Evolutionary conservation across 2,113 vertebrate species (phyloP).

Genomic region (Motacilla tschutschensis): DNA sequence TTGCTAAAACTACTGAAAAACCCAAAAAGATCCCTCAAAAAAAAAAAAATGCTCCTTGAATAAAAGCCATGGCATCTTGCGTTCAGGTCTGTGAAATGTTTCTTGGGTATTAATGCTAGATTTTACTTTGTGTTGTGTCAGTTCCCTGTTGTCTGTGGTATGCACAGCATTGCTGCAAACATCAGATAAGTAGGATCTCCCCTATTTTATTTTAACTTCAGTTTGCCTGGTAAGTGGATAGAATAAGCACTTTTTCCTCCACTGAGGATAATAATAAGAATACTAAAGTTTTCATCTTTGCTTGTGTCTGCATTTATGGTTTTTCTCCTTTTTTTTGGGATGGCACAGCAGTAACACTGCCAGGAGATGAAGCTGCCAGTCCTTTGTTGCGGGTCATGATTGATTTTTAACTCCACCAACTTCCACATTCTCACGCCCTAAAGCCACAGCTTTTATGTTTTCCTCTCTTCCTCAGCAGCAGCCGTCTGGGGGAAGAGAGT

Average conservation of each 20-base stretch:
- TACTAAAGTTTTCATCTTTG: background rate
- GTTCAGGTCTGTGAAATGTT: background rate
- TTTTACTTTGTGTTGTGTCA: background rate
- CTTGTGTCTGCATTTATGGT: background rate
- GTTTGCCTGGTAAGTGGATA: background rate
- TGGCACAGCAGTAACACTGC: background rate
- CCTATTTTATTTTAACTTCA: background rate
- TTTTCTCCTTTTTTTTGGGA: background rate
- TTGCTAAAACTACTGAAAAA: background rate
- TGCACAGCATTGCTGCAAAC: background rate
- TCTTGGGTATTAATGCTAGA: background rate
- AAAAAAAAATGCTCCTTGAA: background rate
- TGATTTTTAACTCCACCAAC: conserved; percentile 32
- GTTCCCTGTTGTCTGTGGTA: background rate
- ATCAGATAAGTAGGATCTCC: background rate
- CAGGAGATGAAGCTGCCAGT: background rate
- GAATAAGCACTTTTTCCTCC: conserved; percentile 19
- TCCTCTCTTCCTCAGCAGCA: background rate
- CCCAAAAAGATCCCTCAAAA: background rate
- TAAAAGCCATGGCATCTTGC: background rate
- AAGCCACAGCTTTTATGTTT: background rate
- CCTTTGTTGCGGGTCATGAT: background rate
- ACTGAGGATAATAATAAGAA: background rate
- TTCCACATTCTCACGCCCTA: background rate
- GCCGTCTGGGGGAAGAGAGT: background rate